phyloP scores from a whole-genome alignment of 2,113 vertebrate genomes.

The Hylia prasina region DNA sequence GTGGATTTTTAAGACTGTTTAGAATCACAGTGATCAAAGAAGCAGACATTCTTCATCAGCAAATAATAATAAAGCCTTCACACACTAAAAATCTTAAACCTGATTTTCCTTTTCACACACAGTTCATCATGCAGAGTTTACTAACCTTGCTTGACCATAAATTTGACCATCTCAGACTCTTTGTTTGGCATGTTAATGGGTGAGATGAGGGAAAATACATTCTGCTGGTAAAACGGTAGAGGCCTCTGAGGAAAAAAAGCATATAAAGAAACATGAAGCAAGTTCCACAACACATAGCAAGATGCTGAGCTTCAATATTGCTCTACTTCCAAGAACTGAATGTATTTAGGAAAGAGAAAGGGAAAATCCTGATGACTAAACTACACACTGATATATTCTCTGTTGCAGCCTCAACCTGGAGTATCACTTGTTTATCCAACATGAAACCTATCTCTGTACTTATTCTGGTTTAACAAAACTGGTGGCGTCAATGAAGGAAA shows the following conservation, averaged over 20 bases:
- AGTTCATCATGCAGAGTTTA: background rate
- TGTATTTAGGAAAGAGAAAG: background rate
- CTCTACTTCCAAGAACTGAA: background rate
- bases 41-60: background rate
- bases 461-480: background rate
- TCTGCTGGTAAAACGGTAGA: conserved; percentile 75
- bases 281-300: background rate
- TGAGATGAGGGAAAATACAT: conserved; percentile 81
- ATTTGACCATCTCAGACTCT: conserved; percentile 70
- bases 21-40: background rate
- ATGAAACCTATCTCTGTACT: background rate
- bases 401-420: background rate
- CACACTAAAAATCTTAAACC: background rate
- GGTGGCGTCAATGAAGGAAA: background rate
- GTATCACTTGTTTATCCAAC: background rate
- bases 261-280: background rate
- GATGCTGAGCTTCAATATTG: background rate
- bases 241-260: background rate
- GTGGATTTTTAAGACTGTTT: background rate
- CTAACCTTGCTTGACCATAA: conserved; percentile 84
- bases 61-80: background rate
- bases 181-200: conserved; percentile 81
- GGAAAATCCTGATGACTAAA: background rate
- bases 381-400: background rate
- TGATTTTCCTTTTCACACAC: background rate